phyloP scores from a whole-genome alignment of 2,888 invertebrate genomes.

The Metalampra italica region DNA sequence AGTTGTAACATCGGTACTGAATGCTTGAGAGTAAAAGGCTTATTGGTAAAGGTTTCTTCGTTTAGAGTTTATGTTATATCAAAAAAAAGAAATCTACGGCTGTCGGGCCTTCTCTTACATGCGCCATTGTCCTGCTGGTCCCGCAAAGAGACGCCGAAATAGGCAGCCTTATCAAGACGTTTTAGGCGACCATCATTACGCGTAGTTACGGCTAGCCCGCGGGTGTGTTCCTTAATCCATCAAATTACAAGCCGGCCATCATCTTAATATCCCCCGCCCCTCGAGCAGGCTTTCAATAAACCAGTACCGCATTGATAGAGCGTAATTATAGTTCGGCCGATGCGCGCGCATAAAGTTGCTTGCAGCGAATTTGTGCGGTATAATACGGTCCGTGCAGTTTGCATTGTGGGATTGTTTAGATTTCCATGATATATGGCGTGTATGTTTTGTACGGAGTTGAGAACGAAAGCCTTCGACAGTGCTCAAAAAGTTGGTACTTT shows the following conservation, averaged over 20 bases:
- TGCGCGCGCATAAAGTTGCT: constrained; percentile 43
- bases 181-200: constrained; percentile 61
- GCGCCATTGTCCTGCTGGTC: not conserved
- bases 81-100: no score
- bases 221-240: constrained; percentile 72
- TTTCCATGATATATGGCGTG: constrained; percentile 18
- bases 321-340: constrained; percentile 65
- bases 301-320: constrained; percentile 71
- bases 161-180: constrained; percentile 14
- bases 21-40: no score
- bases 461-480: no score
- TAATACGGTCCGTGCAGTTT: constrained; percentile 44
- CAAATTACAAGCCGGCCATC: constrained; percentile 74
- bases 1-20: no score
- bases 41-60: no score
- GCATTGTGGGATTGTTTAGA: constrained; percentile 57
- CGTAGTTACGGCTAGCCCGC: constrained; percentile 46
- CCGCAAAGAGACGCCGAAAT: not conserved
- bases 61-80: no score
- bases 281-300: constrained; percentile 69
- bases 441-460: constrained; percentile 10
- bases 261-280: constrained; percentile 75
- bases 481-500: no score
- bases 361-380: constrained; percentile 54
- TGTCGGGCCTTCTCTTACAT: not conserved